Evolutionary conservation across 30 jellyfish, hydroid and myxozoan species (phyloP), one percentile per base, ranked within the genome.

Genomic region (Aurelia aurita): DNA sequence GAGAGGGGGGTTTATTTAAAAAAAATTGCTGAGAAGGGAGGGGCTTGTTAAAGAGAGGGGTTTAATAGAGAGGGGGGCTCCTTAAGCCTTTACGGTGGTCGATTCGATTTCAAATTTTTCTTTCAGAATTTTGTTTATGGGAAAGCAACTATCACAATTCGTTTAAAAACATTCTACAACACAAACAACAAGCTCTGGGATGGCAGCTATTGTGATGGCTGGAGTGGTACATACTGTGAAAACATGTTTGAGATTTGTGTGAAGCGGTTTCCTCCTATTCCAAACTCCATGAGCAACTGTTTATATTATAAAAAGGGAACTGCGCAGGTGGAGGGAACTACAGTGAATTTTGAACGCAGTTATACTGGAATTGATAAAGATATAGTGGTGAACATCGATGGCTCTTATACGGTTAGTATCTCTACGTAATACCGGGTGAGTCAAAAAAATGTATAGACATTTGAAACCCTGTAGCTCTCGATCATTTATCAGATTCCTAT

Each of bases 231-330:
- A 12, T 5, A 59, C 14, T 81, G 91, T 34, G 91, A 81, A 7
- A 81, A 81, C 58, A 53, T 53, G 49, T 81, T 81, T 55, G 79
- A 81, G 32, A 32, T 81, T 2, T 81, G 91, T 32, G 85, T 81
- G 49, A 81, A 81, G 67, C 68, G 25, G 16, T 81, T 12, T 60
- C 91, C 91, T 0, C 91, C 91, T 5, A 0, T 26, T 60, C 91
- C 91, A 10, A 39, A 23, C 16, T 72, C 85, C 6, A 5, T 72
- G 25, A 73, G 83, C 79, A 57, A 68, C 46, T 81, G 91, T 58
- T 0, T 81, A 44, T 81, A 81, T 39, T 55, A 81, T 72, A 55
- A 28, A 59, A 72, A 58, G 43, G 69, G 68, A 14, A 81, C 91
- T 0, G 0, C 72, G 12, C 3, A 34, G 0, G 62, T 81, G 3